Conservation (phyloP, 1,140 invertebrate genomes). For the Calliphora vicina region DNA sequence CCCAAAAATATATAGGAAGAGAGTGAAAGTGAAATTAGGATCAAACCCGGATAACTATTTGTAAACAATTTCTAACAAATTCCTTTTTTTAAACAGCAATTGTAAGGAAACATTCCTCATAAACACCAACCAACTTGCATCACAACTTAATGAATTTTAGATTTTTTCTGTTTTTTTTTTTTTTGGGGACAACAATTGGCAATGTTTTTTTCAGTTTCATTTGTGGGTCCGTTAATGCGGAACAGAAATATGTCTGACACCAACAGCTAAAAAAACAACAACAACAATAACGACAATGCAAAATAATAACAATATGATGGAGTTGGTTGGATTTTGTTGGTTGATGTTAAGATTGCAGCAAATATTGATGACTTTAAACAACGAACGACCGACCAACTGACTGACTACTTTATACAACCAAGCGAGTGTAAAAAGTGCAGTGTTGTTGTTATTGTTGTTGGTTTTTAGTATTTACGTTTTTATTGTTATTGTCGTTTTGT, state of each 20-base stretch:
- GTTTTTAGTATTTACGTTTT: background rate
- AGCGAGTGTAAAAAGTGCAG: too few relatives aligned
- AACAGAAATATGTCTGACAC: background rate
- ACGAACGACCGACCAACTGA: background rate
- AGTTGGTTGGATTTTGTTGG: background rate
- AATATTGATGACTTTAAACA: background rate
- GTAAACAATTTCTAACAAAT: too few relatives aligned
- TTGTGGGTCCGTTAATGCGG: background rate
- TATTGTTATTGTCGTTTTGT: background rate
- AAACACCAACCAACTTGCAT: too few relatives aligned
- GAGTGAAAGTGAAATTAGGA: too few relatives aligned
- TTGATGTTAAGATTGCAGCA: background rate
- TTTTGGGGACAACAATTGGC: background rate
- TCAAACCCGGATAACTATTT: too few relatives aligned
- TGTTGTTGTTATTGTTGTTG: background rate
- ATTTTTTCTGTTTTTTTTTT: too few relatives aligned
- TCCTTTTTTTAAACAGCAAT: too few relatives aligned
- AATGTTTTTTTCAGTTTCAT: background rate
- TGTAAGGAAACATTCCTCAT: too few relatives aligned
- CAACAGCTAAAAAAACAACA: background rate
- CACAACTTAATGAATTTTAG: too few relatives aligned
- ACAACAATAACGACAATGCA: too few relatives aligned
- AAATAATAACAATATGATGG: background rate
- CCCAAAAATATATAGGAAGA: too few relatives aligned
- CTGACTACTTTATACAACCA: too few relatives aligned